Percentiles rank a stretch among this genome's conserved stretches.
phyloP scores from a whole-genome alignment of 2,888 invertebrate species.

The Aleiodes alternator region DNA sequence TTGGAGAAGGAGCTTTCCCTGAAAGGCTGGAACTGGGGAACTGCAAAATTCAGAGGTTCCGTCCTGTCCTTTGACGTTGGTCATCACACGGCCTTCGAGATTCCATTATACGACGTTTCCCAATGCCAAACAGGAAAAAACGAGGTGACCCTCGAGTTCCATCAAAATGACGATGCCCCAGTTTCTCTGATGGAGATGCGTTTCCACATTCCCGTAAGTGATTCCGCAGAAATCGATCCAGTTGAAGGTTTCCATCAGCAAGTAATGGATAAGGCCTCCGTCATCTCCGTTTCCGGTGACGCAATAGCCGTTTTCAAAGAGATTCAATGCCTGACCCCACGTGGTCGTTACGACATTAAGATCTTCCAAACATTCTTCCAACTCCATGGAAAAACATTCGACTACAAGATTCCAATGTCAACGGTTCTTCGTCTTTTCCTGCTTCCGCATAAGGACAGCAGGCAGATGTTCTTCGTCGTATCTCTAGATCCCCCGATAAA shows the following conservation, averaged over 20 bases:
- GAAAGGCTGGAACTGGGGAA: slow-evolving; percentile 99
- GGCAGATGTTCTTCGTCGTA: slow-evolving; percentile 99
- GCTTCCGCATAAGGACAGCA: slow-evolving; percentile 96
- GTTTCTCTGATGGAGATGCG: slow-evolving; percentile 98
- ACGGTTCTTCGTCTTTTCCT: slow-evolving; percentile 96
- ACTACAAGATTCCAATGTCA: slow-evolving; percentile 99
- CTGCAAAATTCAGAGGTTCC: slow-evolving; percentile 93
- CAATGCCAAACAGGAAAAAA: slow-evolving; percentile 97
- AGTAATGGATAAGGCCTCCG: slow-evolving; percentile 92
- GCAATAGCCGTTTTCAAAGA: slow-evolving; percentile 98
- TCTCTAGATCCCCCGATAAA: slow-evolving; percentile 98
- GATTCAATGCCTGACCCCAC: slow-evolving; percentile 98
- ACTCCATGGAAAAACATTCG: slow-evolving; percentile 98
- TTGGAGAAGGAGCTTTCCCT: slow-evolving; percentile 93
- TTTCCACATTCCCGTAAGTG: slow-evolving; percentile 96
- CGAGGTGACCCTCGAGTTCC: slow-evolving; percentile 98
- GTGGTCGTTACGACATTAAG: slow-evolving; percentile 98
- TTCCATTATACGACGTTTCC: slow-evolving; percentile 96
- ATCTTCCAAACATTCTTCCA: slow-evolving; percentile 94
- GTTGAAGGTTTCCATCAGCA: slow-evolving; percentile 98
- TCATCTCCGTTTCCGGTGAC: slow-evolving; percentile 98
- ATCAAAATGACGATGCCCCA: slow-evolving; percentile 99
- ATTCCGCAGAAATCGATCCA: slow-evolving; percentile 91
- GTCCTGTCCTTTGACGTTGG: slow-evolving; percentile 91
- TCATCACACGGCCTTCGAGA: slow-evolving; percentile 92